These are phyloP conservation scores for Montifringilla adamsi DNA, from an alignment of 2,113 vertebrate genomes.

Conservation along the genomic window DNA sequence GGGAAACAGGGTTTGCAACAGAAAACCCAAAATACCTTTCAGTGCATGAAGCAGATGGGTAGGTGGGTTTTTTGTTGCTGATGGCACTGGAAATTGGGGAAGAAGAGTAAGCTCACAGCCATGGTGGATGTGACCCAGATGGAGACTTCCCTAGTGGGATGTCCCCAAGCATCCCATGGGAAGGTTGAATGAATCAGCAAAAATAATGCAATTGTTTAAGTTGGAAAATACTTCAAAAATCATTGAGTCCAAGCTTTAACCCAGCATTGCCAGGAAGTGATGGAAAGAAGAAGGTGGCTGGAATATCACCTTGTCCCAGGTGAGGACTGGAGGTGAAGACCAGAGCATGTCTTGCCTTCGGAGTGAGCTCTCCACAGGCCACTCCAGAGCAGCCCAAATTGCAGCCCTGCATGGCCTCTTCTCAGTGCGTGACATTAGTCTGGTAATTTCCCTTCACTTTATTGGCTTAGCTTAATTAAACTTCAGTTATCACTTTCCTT, in stretches of 20 bases:
- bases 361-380: background rate
- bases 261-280: background rate
- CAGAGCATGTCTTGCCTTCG: background rate
- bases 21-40: background rate
- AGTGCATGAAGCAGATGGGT: background rate
- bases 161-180: background rate
- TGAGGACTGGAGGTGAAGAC: background rate
- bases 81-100: background rate
- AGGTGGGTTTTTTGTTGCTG: background rate
- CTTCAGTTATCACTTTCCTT: constrained; percentile 49
- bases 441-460: constrained; percentile 23
- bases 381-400: background rate
- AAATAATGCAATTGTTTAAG: background rate
- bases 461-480: constrained; percentile 56
- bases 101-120: background rate
- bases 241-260: fast-evolving
- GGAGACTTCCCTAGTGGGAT: background rate
- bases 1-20: background rate
- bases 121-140: background rate
- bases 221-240: background rate
- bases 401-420: background rate
- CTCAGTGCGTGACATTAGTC: background rate
- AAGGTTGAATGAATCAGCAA: background rate
- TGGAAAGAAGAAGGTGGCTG: background rate
- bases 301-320: background rate